Percentiles rank a stretch among this genome's conserved stretches.
Conservation (phyloP, 2,888 invertebrate genomes). For the Phaedon cochleariae region DNA sequence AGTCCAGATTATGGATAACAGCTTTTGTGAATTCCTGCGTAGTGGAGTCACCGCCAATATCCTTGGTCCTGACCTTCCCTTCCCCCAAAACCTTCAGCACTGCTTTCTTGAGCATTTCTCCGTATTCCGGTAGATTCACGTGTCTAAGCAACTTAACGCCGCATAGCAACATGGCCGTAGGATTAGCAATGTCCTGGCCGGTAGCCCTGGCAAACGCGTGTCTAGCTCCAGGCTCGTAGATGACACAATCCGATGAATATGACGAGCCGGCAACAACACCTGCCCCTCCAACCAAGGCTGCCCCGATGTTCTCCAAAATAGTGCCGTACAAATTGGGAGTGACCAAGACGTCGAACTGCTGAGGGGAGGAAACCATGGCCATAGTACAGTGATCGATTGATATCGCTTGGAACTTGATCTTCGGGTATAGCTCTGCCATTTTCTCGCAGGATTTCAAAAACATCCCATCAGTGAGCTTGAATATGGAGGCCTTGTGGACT, state of each 20-base stretch:
- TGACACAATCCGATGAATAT: constrained; percentile 90
- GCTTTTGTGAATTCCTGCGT: constrained; percentile 81
- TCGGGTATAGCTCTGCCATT: constrained; percentile 88
- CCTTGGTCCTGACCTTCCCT: constrained; percentile 91
- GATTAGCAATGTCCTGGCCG: constrained; percentile 96
- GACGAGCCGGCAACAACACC: constrained; percentile 97
- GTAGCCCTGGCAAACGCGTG: constrained; percentile 94
- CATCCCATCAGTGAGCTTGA: constrained; percentile 97
- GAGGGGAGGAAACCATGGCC: constrained; percentile 97
- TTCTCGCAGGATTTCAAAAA: constrained; percentile 90
- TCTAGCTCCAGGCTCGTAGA: constrained; percentile 96
- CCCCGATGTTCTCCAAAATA: constrained; percentile 95
- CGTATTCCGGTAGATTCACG: constrained; percentile 82
- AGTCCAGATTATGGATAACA: background rate
- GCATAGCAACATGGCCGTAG: constrained; percentile 86
- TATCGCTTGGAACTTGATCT: constrained; percentile 94
- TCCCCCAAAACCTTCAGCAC: constrained; percentile 62
- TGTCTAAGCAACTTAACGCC: constrained; percentile 72
- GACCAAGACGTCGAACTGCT: constrained; percentile 98
- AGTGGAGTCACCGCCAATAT: constrained; percentile 93
- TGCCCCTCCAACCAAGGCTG: constrained; percentile 97
- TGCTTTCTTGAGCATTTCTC: constrained; percentile 82
- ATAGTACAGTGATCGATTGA: constrained; percentile 99
- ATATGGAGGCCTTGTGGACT: constrained; percentile 99
- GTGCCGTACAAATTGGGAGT: constrained; percentile 98